Evolutionary conservation across 1,140 invertebrate species (phyloP).

Genomic region (Melanaphis sacchari): DNA sequence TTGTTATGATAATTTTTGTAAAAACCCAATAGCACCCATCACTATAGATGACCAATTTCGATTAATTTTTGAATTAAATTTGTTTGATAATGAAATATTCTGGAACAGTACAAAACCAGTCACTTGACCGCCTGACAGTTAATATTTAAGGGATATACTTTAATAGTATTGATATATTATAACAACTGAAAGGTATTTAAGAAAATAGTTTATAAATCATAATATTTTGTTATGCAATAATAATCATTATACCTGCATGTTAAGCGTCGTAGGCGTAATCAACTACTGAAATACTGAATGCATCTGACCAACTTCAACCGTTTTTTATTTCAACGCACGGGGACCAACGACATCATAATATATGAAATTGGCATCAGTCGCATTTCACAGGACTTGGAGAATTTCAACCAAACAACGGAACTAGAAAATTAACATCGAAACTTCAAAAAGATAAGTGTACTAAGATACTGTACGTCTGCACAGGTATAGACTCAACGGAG

Average conservation of each 20-base stretch:
- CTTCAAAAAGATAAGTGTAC: not conserved
- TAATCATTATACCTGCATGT: constrained; percentile 28
- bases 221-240: not conserved
- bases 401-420: not conserved
- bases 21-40: not conserved
- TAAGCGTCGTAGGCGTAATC: constrained; percentile 17
- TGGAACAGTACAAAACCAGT: not conserved
- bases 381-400: not conserved
- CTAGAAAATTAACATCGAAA: not conserved
- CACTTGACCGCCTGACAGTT: not conserved
- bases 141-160: not conserved
- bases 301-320: not conserved
- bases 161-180: not conserved
- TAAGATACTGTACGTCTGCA: too few relatives aligned
- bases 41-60: not conserved
- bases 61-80: not conserved
- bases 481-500: not conserved
- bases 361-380: not conserved
- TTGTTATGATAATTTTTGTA: not conserved
- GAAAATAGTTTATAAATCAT: not conserved
- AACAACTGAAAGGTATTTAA: not conserved
- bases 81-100: not conserved
- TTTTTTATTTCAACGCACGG: not conserved
- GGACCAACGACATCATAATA: too few relatives aligned
- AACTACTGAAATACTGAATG: constrained; percentile 8